A percentile compares a stretch with the other conserved stretches of the same genome.
These are phyloP conservation scores for Stenolophus ochropezus DNA, from an alignment of 2,888 invertebrate genomes.

Conservation along the genomic window DNA sequence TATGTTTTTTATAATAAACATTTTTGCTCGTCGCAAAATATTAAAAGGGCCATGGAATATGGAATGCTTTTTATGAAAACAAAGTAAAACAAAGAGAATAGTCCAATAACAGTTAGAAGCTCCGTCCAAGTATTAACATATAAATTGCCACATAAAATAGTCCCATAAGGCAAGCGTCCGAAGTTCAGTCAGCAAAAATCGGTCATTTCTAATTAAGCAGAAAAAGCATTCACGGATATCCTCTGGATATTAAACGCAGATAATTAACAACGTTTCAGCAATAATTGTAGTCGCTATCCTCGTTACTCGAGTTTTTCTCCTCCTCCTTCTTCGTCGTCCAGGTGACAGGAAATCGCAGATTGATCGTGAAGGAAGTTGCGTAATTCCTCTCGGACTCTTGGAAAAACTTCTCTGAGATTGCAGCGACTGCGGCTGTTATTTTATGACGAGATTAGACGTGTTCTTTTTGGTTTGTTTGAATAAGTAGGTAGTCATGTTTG, in stretches of 20 bases:
- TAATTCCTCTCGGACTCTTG: conserved; percentile 31
- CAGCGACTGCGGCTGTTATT: conserved; percentile 23
- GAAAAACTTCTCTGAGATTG: conserved; percentile 17
- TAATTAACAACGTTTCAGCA: conserved; percentile 52
- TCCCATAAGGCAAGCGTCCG: not conserved
- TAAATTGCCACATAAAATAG: conserved; percentile 15
- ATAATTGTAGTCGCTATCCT: conserved; percentile 34
- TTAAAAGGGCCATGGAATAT: too few species aligned
- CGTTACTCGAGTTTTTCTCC: conserved; percentile 29
- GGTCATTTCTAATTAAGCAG: conserved; percentile 44
- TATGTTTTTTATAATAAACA: too few species aligned
- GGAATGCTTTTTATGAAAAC: too few species aligned
- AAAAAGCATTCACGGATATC: conserved; percentile 54
- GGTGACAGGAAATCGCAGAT: conserved; percentile 58
- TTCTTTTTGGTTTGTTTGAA: conserved; percentile 19
- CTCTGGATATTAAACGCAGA: conserved; percentile 46
- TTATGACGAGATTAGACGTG: conserved; percentile 22
- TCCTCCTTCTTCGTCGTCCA: conserved; percentile 22
- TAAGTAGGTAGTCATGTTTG: conserved; percentile 13
- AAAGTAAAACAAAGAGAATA: not conserved
- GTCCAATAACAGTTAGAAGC: not conserved
- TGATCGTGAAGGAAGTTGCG: conserved; percentile 54
- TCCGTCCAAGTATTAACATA: conserved; percentile 10
- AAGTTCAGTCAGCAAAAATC: conserved; percentile 28
- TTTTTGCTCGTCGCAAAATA: too few species aligned